Base-by-base conservation (phyloP, 1,140 invertebrate genomes). In the Formica exsecta region DNA sequence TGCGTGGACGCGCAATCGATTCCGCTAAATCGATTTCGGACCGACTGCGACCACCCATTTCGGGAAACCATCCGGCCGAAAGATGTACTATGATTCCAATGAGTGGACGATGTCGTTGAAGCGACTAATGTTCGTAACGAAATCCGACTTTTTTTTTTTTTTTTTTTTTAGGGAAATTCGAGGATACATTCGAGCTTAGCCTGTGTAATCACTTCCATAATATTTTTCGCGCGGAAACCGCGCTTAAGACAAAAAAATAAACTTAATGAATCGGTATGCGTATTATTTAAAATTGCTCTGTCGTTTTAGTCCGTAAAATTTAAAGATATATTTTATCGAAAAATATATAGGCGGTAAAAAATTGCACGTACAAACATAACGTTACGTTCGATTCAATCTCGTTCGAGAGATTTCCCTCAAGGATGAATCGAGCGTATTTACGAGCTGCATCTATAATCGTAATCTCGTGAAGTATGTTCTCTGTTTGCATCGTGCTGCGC, bases 1-100 rank as follows among this genome's bases (percentile, higher is more conserved):
- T 61, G 38, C 54, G 68, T 74, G 54, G 8, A 29, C 36, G 75
- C 41, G 48, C 38, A 80, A 80, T 65, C 79, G 70, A 87, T 88
- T 68, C 75, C 41, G 84, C 54, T 81, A 73, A 86, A 88, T 86
- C 87, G 87, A 88, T 80, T 80, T 86, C 25, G n/a, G 29, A 54
- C 44, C n/a, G 19, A 51, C 61, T 62, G 41, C 36, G 22, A 36
- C 32, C 64, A 22, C 29, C 59, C n/a, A 75, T 87, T 87, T 73
- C 61, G 65, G 68, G 36, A 62, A 75, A 86, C 64, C 86, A 74
- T 38, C 74, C 74, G 57, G 70, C 85, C 66, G 76, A 88, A 88
- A 83, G 87, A 87, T 86, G 85, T n/a, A 74, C 71, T 38, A 62
- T 61, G 84, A 80, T 80, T 48, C 29, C 51, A 29, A 61, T 62